phyloP scores from a whole-genome alignment of 2,888 invertebrate species.

The Orchestes rusci region DNA sequence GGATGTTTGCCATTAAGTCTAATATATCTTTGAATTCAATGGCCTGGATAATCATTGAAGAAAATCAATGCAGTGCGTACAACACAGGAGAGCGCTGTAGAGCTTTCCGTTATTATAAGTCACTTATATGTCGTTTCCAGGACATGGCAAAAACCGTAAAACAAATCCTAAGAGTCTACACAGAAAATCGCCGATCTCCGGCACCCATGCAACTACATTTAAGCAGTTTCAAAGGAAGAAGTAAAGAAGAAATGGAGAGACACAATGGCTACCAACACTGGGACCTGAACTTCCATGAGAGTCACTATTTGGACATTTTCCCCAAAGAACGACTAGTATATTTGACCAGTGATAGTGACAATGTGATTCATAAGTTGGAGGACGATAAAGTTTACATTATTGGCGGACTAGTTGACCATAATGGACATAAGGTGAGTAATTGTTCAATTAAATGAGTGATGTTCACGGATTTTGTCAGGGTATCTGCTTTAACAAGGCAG shows the following conservation, averaged over 20 bases:
- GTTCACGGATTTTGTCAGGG: slow-evolving; percentile 52
- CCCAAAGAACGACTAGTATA: slow-evolving; percentile 76
- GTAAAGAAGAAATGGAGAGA: slow-evolving; percentile 65
- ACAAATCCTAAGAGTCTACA: slow-evolving; percentile 85
- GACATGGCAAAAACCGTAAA: slow-evolving; percentile 85
- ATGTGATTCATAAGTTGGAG: slow-evolving; percentile 67
- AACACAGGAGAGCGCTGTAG: too few relatives aligned
- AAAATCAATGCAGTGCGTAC: too few relatives aligned
- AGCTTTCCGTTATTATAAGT: too few relatives aligned
- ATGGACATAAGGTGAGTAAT: slow-evolving; percentile 72
- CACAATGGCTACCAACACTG: slow-evolving; percentile 87
- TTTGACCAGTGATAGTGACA: slow-evolving; percentile 89
- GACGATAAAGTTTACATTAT: slow-evolving; percentile 83
- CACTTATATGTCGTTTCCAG: slow-evolving; percentile 36
- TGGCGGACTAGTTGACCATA: slow-evolving; percentile 97
- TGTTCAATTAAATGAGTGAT: background rate
- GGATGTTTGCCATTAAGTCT: too few relatives aligned
- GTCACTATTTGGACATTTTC: slow-evolving; percentile 64
- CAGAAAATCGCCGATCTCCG: slow-evolving; percentile 74
- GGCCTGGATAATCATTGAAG: too few relatives aligned
- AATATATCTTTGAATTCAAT: too few relatives aligned
- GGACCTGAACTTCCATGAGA: slow-evolving; percentile 73
- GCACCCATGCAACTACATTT: slow-evolving; percentile 78
- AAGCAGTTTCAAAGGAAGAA: slow-evolving; percentile 69
- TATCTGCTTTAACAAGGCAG: slow-evolving; percentile 74